Evolutionary conservation across 2,797 vertebrate species (phyloP).

Genomic region (Phoxinus dragarum): DNA sequence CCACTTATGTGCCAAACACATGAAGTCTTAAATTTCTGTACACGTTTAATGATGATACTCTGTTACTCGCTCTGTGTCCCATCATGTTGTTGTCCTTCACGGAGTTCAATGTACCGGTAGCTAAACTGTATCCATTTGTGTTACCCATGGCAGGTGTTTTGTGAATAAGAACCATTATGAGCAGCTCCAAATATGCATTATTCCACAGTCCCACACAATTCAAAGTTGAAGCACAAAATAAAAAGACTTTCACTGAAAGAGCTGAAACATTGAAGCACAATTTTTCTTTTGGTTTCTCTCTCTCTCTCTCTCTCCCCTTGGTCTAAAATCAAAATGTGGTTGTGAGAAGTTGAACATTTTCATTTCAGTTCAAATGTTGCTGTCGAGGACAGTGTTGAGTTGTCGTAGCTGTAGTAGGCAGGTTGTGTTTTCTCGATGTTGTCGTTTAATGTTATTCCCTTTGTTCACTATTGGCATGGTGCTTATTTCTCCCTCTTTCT

Average conservation of each 20-base stretch:
- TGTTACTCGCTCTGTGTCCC: conserved; percentile 50
- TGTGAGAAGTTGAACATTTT: conserved; percentile 30
- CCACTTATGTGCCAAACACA: conserved; percentile 64
- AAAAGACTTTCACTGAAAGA: conserved; percentile 48
- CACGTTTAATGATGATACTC: conserved; percentile 49
- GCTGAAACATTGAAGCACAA: conserved; percentile 58
- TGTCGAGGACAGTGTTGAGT: conserved; percentile 20
- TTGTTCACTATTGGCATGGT: conserved; percentile 84
- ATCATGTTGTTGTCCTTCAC: conserved; percentile 30
- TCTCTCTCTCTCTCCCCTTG: background rate
- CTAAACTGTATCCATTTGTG: conserved; percentile 34
- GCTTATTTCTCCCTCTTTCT: conserved; percentile 70
- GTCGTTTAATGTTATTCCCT: conserved; percentile 72
- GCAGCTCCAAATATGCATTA: conserved; percentile 53
- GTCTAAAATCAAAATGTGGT: conserved; percentile 42
- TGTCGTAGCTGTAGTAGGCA: conserved; percentile 25
- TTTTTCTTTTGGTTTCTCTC: conserved; percentile 19
- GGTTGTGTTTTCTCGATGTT: conserved; percentile 70
- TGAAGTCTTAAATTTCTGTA: conserved; percentile 62
- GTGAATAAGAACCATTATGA: conserved; percentile 39
- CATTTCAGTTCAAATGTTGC: conserved; percentile 15
- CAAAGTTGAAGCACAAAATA: conserved; percentile 61
- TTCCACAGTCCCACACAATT: conserved; percentile 52
- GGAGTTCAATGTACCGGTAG: conserved; percentile 20
- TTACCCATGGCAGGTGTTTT: conserved; percentile 45